Evolutionary conservation across 2,113 vertebrate species (phyloP).

Genomic region (Dendropsophus ebraccatus): DNA sequence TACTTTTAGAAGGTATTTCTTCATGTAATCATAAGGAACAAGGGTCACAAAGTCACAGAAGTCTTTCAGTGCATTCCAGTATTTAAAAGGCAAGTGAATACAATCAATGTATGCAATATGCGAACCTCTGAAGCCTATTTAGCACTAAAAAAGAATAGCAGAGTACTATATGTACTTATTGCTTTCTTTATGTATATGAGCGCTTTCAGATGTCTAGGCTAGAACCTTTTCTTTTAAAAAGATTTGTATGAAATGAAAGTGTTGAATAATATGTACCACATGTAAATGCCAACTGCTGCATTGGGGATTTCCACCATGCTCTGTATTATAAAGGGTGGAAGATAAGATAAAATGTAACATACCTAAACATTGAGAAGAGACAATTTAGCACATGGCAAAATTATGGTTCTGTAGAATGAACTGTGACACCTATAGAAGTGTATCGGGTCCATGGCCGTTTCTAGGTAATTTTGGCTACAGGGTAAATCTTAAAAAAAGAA

Average conservation of each 20-base stretch:
- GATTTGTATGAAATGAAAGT: too few species aligned
- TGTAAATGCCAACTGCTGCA: not conserved
- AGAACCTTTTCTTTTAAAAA: not conserved
- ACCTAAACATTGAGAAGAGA: too few species aligned
- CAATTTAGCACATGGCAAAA: too few species aligned
- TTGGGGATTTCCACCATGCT: not conserved
- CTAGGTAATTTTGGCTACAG: too few species aligned
- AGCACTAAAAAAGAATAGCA: constrained; percentile 17
- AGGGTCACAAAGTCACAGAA: constrained; percentile 9
- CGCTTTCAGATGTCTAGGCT: constrained; percentile 30
- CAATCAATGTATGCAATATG: constrained; percentile 34
- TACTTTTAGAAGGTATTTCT: not conserved
- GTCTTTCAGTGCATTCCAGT: constrained; percentile 30
- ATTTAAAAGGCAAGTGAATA: constrained; percentile 11
- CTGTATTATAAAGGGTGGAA: not conserved
- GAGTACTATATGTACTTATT: constrained; percentile 23
- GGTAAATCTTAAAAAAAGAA: too few species aligned
- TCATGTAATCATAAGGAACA: not conserved
- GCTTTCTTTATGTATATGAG: constrained; percentile 39
- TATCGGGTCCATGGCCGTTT: too few species aligned
- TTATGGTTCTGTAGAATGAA: too few species aligned
- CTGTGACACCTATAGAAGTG: too few species aligned
- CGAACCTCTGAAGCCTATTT: not conserved
- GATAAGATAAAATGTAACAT: not conserved
- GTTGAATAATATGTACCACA: not conserved